These are phyloP conservation scores for Vireo griseus DNA, from an alignment of 2,797 vertebrate genomes.

Conservation along the genomic window DNA sequence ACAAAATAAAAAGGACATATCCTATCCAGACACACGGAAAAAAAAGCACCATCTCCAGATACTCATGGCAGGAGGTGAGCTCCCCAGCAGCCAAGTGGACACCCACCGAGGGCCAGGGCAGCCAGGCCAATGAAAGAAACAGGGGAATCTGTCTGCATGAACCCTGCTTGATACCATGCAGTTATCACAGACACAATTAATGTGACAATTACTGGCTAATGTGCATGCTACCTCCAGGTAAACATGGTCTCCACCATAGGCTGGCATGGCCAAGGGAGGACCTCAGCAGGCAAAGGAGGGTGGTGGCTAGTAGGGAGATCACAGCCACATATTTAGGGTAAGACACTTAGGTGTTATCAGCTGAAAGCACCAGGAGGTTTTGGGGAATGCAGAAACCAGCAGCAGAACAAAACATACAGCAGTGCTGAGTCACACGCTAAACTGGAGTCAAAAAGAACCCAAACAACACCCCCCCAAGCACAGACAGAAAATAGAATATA, in stretches of 20 bases:
- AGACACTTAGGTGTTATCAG: background rate
- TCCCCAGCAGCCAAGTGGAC: background rate
- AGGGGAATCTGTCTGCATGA: fast-evolving
- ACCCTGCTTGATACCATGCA: background rate
- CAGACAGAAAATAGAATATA: background rate
- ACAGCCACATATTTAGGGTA: background rate
- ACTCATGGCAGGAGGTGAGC: background rate
- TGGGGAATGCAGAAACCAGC: background rate
- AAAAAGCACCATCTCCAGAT: background rate
- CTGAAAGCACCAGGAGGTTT: background rate
- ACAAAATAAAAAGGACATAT: background rate
- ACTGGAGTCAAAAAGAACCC: background rate
- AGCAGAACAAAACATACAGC: background rate
- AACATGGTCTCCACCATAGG: background rate
- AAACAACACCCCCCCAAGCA: background rate
- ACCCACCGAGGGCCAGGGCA: background rate
- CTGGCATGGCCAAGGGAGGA: background rate
- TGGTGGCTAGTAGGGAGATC: background rate
- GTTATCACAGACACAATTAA: background rate
- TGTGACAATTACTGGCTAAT: background rate
- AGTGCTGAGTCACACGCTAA: background rate
- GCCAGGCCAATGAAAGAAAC: background rate
- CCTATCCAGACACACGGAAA: background rate
- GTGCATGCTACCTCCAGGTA: background rate
- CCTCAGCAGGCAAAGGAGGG: background rate